These are phyloP conservation scores for Macrophya alboannulata DNA, from an alignment of 2,888 invertebrate species.

Conservation along the genomic window DNA sequence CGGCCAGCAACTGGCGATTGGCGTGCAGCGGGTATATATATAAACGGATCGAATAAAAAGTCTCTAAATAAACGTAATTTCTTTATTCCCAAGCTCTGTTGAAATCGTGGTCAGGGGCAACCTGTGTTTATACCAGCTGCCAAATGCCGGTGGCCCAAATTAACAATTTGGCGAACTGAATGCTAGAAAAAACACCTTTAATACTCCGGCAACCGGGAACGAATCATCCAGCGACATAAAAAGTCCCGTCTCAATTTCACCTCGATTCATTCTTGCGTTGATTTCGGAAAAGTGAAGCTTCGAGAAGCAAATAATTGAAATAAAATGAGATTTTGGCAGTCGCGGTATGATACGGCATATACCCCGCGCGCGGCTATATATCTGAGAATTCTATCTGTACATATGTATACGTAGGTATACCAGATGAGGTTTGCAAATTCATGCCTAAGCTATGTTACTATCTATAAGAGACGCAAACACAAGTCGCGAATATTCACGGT, in stretches of 20 bases:
- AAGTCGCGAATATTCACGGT: conserved; percentile 3
- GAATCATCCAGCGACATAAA: background rate
- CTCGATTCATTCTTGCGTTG: background rate
- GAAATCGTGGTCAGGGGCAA: conserved; percentile 57
- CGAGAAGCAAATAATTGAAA: background rate
- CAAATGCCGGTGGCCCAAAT: conserved; percentile 54
- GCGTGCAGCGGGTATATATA: too few relatives aligned
- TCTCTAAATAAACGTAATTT: conserved; percentile 51
- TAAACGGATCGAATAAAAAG: conserved; percentile 23
- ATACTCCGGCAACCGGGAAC: background rate
- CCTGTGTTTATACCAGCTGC: conserved; percentile 55
- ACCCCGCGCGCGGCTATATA: background rate
- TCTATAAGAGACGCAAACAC: background rate
- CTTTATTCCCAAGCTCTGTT: conserved; percentile 5
- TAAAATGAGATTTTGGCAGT: background rate
- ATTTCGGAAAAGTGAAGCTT: background rate
- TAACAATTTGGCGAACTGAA: conserved; percentile 30
- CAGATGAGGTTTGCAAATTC: conserved; percentile 1
- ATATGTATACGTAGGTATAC: background rate
- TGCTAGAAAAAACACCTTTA: conserved; percentile 1
- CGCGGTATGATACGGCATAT: background rate
- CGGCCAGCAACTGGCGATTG: too few relatives aligned
- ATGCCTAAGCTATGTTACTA: background rate
- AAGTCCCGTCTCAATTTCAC: background rate
- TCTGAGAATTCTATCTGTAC: background rate